A percentile compares a stretch with the other conserved stretches of the same genome.
These are phyloP conservation scores for Tachysurus vachellii DNA, from an alignment of 2,113 vertebrate genomes.

Conservation along the genomic window DNA sequence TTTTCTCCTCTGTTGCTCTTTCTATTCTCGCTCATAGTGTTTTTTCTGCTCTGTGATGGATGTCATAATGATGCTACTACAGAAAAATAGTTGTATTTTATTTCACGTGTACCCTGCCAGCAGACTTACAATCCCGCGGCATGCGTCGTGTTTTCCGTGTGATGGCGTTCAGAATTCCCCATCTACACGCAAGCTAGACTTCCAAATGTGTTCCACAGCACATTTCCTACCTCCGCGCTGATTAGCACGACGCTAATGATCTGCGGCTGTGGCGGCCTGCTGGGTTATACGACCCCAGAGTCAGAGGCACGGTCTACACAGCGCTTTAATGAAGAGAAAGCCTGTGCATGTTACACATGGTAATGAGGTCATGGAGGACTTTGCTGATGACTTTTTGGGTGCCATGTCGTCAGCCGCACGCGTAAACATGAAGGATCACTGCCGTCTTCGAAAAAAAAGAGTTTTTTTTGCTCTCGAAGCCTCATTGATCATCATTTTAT, in stretches of 20 bases:
- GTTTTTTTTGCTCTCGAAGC: neutral
- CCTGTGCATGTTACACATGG: constrained; percentile 21
- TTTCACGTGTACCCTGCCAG: neutral
- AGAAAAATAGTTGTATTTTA: neutral
- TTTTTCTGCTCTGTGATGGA: neutral
- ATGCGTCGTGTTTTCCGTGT: neutral
- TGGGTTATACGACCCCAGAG: constrained; percentile 45
- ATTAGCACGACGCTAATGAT: constrained; percentile 35
- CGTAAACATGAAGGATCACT: constrained; percentile 21
- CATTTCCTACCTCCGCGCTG: neutral
- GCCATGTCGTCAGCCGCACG: neutral
- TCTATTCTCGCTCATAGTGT: neutral
- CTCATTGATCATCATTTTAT: constrained; percentile 29
- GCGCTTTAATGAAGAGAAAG: constrained; percentile 39
- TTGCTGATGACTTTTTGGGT: neutral
- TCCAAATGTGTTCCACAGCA: neutral
- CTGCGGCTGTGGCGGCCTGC: neutral
- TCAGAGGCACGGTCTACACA: neutral
- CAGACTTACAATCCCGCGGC: neutral
- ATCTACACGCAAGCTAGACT: neutral
- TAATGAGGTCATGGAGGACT: constrained; percentile 62
- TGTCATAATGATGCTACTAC: neutral
- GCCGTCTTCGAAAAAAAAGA: neutral
- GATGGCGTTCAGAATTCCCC: neutral
- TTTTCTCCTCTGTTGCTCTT: neutral